Evolutionary conservation across 2,113 vertebrate genomes (phyloP).

Genomic region (Sinocyclocheilus anophthalmus): DNA sequence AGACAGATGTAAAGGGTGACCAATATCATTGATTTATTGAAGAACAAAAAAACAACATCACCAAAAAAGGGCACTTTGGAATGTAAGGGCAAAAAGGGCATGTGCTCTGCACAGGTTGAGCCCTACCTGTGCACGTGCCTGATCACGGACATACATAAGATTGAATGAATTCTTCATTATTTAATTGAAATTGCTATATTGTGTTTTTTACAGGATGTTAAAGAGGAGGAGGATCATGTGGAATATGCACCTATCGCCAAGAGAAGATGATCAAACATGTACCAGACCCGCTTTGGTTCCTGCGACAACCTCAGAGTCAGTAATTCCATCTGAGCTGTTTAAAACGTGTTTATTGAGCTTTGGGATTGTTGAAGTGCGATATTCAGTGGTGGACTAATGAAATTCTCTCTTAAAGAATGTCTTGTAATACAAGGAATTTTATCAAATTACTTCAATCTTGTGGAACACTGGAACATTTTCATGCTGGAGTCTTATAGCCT

Average conservation of each 20-base stretch:
- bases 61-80: no score
- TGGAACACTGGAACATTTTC: neutral
- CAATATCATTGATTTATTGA: no score
- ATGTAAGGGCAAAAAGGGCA: no score
- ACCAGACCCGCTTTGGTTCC: neutral
- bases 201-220: neutral
- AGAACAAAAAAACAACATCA: no score
- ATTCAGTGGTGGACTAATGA: no score
- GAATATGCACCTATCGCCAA: neutral
- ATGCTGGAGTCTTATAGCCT: neutral
- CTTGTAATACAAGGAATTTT: no score
- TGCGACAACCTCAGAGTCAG: neutral
- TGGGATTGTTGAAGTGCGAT: neutral
- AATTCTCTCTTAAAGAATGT: no score
- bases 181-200: neutral
- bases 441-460: neutral
- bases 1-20: no score
- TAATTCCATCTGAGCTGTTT: neutral
- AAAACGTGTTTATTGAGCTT: neutral
- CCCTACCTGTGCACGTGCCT: no score
- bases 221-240: neutral
- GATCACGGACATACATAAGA: neutral
- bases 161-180: neutral
- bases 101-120: no score
- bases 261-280: neutral